Conservation (phyloP, 2,797 vertebrate genomes). For the Hydrocynus forskahlii region DNA sequence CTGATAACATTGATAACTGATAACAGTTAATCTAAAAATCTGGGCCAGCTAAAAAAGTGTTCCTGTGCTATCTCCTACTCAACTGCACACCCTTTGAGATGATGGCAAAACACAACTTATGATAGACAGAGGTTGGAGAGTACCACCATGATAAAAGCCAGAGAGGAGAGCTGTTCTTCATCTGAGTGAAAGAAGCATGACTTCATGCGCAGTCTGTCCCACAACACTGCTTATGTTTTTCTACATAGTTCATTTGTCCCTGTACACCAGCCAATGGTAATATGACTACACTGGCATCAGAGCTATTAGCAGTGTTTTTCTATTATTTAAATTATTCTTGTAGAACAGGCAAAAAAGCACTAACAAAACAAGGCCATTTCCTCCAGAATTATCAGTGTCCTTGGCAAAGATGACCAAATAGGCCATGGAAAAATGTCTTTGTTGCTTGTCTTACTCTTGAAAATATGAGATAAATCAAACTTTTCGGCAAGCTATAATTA, state of each 20-base stretch:
- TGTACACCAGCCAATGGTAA: slow-evolving; percentile 38
- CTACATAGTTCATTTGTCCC: slow-evolving; percentile 42
- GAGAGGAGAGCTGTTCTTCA: slow-evolving; percentile 58
- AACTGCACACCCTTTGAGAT: neutral
- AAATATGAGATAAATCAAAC: too few relatives aligned
- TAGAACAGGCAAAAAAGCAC: slow-evolving; percentile 2
- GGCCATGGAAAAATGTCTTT: too few relatives aligned
- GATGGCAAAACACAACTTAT: slow-evolving; percentile 37
- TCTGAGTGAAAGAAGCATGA: slow-evolving; percentile 53
- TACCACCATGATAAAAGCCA: slow-evolving; percentile 57
- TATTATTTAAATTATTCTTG: slow-evolving; percentile 21
- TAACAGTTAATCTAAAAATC: neutral
- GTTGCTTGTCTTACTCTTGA: too few relatives aligned
- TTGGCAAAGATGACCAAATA: too few relatives aligned
- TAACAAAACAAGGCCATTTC: neutral
- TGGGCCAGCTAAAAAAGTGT: neutral
- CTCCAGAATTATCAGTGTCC: too few relatives aligned
- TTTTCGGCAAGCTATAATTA: too few relatives aligned
- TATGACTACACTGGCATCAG: slow-evolving; percentile 43
- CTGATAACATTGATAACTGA: too few relatives aligned
- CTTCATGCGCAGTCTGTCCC: slow-evolving; percentile 44
- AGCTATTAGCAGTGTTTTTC: slow-evolving; percentile 16
- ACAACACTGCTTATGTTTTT: slow-evolving; percentile 43
- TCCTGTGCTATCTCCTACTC: slow-evolving; percentile 3
- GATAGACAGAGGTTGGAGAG: slow-evolving; percentile 45